phyloP scores from a whole-genome alignment of 1,140 invertebrate genomes.

The Antheraea mylitta region DNA sequence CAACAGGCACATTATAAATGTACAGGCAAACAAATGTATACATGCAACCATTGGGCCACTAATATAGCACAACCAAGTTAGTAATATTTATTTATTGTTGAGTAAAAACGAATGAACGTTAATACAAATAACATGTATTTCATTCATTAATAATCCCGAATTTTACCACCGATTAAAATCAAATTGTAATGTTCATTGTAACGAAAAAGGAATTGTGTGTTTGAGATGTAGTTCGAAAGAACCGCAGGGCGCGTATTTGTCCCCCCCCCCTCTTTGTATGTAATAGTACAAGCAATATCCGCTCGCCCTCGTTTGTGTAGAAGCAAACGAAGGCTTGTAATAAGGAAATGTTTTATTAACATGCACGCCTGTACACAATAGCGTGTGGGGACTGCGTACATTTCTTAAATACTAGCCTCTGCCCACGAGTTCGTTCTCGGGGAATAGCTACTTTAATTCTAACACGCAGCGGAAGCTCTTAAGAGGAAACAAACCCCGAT shows the following conservation, averaged over 20 bases:
- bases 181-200: background rate
- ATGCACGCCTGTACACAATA: background rate
- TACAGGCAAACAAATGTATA: too few relatives aligned
- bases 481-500: too few relatives aligned
- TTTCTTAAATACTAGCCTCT: background rate
- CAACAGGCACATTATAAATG: too few relatives aligned
- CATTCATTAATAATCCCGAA: too few relatives aligned
- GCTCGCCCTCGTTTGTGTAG: background rate
- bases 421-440: too few relatives aligned
- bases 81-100: too few relatives aligned
- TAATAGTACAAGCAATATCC: background rate
- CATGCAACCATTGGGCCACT: too few relatives aligned
- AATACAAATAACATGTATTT: too few relatives aligned
- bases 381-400: background rate
- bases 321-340: background rate
- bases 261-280: background rate
- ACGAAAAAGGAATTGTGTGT: background rate
- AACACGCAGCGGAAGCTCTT: too few relatives aligned
- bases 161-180: background rate
- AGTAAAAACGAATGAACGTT: too few relatives aligned
- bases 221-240: background rate
- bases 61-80: too few relatives aligned
- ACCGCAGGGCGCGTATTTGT: background rate
- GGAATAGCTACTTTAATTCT: too few relatives aligned
- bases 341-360: constrained; percentile 3